Percentiles rank a stretch among this genome's conserved stretches.
phyloP scores from a whole-genome alignment of 2,888 invertebrate species.

The Ophion slaviceki region DNA sequence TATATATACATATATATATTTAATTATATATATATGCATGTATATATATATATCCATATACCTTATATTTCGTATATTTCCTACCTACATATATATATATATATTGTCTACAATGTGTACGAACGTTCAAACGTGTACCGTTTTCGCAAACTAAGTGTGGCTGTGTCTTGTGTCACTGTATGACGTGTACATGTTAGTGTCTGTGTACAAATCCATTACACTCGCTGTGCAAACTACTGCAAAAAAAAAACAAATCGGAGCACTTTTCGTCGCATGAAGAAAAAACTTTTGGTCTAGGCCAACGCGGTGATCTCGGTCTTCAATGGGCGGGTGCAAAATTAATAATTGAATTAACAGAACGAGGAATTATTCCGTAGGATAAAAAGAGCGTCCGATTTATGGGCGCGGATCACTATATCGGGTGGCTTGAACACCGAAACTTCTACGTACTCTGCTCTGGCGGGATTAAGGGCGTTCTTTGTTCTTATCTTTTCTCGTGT shows the following conservation, averaged over 20 bases:
- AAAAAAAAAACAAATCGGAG: slow-evolving; percentile 51
- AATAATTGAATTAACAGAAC: slow-evolving; percentile 19
- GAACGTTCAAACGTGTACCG: slow-evolving; percentile 63
- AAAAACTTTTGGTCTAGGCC: slow-evolving; percentile 27
- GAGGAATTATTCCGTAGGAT: slow-evolving; percentile 9
- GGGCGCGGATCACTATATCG: slow-evolving; percentile 21
- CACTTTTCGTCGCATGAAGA: slow-evolving; percentile 40
- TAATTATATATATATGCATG: slow-evolving; percentile 33
- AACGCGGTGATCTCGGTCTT: slow-evolving; percentile 4
- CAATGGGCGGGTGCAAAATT: slow-evolving; percentile 9
- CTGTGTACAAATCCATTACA: slow-evolving; percentile 61
- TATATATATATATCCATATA: slow-evolving; percentile 70
- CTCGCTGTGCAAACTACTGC: slow-evolving; percentile 67
- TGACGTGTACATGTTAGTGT: slow-evolving; percentile 29
- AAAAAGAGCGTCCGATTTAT: slow-evolving; percentile 37
- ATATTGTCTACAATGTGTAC: slow-evolving; percentile 60
- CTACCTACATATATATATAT: slow-evolving; percentile 70
- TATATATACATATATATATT: slow-evolving; percentile 62
- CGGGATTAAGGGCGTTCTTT: slow-evolving; percentile 4
- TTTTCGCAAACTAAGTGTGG: slow-evolving; percentile 64
- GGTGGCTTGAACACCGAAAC: slow-evolving; percentile 53
- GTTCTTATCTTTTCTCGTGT: slow-evolving; percentile 22
- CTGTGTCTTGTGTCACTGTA: slow-evolving; percentile 45
- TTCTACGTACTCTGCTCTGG: slow-evolving; percentile 41
- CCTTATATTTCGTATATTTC: slow-evolving; percentile 74